Evolutionary conservation across 2,113 vertebrate genomes (phyloP), one percentile per base, ranked within the genome.

Genomic region (Rallus limicola): DNA sequence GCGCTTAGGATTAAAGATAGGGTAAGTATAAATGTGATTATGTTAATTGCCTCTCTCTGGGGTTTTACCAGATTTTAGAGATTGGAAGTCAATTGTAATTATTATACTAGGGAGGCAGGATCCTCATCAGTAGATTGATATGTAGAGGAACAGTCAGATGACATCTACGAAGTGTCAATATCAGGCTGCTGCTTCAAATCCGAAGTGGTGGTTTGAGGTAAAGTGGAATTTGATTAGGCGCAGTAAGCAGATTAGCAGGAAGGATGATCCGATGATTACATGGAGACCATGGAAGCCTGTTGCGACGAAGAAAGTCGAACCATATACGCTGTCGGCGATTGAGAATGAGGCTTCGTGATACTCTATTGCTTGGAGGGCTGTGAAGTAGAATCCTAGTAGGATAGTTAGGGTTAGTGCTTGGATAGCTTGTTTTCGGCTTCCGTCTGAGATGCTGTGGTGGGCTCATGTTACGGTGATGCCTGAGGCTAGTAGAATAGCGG

Each of bases 41-140:
- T 65, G 29, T 58, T 82, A 1, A 87, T 23, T 90, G n/a, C 42
- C 44, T 14, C 52, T 75, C 34, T 79, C 67, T 60, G 34, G 28
- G 9, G 29, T n/a, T 26, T 3, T 2, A 10, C 82, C 93, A 95
- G 95, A 96, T 72, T 65, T 24, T 52, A 74, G 6, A 91, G 91
- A 86, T 94, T 95, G 97, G 93, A 97, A 93, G 88, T 95, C 94
- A 85, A 28, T 90, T 75, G 59, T 94, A 93, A 80, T 97, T 13
- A 5, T 4, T 55, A 88, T 93, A 82, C 71, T 97, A 94, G 80
- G 89, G 81, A 68, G 88, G 33, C 53, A 97, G 0, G 86, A 89
- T 13, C 93, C 96, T 97, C 93, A 96, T 97, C 96, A 96, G 31
- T 97, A 95, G 2, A 97, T 94, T 0, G 96, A 40, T 4, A 71